Evolutionary conservation across 1,140 invertebrate genomes (phyloP), one percentile per base, ranked within the genome.

Genomic region (Drosophila subobscura): DNA sequence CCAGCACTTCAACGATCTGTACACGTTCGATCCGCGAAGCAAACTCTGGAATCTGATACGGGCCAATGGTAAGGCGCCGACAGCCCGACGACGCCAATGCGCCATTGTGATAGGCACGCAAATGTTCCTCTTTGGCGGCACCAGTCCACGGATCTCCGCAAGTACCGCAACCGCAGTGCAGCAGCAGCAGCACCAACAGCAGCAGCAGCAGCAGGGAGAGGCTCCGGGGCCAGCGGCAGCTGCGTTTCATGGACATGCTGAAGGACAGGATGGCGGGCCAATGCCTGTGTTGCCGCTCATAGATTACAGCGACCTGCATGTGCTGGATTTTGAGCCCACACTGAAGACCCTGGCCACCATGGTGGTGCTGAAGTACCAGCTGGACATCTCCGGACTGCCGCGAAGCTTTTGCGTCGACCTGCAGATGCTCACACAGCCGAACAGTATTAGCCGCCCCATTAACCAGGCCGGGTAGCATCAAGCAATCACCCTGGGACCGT

Each of bases 111-210:
- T 96, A 72, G 94, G 93, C 16, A 93, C 95, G 72, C 93, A 94
- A 81, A 93, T 97, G 55, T 97, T 94, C 86, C 92, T 98, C 41
- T 98, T 98, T 92, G 97, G 97, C 37, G 97, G 97, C 44, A 97
- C 96, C 55, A 97, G 95, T 94, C 95, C 92, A 81, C 23, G 14
- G 4, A 45, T 41, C 2, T 0, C 10, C 5, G 6, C 51, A 4
- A 4, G n/a, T 7, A 16, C 10, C 14, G 33, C 27, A 5, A 12
- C 20, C 5, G 16, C 8, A 16, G 54, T n/a, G 33, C 55, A 27
- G 4, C 33, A 16, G 16, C 46, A 22, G 6, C 37, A 2, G 22
- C 14, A 47, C 42, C 7, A 20, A 0, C 16, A 22, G 4, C 37
- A 2, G 22, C 14, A 47, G 41, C 7, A 7, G 54, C 37, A 54